A percentile compares a stretch with the other conserved stretches of the same genome.
Conservation (phyloP, 2,888 invertebrate genomes). For the Neoitamus cyanurus region DNA sequence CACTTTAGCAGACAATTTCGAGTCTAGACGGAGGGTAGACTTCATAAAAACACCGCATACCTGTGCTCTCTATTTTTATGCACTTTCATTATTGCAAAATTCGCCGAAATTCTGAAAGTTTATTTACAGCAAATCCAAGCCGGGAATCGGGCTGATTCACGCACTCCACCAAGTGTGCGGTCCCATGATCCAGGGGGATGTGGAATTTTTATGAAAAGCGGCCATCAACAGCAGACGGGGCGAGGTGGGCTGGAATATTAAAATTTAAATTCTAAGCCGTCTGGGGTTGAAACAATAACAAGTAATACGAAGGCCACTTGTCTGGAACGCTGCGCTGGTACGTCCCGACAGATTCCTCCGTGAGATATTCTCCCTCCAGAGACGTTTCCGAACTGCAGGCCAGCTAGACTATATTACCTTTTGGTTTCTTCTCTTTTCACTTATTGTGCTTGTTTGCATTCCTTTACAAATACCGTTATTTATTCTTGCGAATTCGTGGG, state of each 20-base stretch:
- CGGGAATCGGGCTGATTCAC: background rate
- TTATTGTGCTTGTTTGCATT: background rate
- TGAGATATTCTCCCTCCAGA: background rate
- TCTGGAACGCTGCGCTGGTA: background rate
- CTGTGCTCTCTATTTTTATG: constrained; percentile 12
- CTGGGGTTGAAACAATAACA: background rate
- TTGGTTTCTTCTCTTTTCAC: background rate
- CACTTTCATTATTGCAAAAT: constrained; percentile 1
- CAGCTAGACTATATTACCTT: background rate
- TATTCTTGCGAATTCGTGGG: background rate
- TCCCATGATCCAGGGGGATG: background rate
- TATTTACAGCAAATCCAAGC: background rate
- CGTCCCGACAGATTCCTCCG: background rate
- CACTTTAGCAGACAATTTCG: constrained; percentile 1
- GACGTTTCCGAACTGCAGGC: background rate
- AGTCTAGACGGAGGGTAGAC: constrained; percentile 43
- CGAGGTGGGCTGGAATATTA: background rate
- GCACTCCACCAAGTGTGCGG: background rate
- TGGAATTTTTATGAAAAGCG: background rate
- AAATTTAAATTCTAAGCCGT: background rate
- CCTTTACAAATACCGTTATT: background rate
- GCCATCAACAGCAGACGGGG: background rate
- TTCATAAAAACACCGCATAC: constrained; percentile 9
- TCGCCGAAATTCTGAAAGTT: background rate
- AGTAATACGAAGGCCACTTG: background rate